Evolutionary conservation across 2,888 invertebrate species (phyloP).

Genomic region (Xestia xanthographa): DNA sequence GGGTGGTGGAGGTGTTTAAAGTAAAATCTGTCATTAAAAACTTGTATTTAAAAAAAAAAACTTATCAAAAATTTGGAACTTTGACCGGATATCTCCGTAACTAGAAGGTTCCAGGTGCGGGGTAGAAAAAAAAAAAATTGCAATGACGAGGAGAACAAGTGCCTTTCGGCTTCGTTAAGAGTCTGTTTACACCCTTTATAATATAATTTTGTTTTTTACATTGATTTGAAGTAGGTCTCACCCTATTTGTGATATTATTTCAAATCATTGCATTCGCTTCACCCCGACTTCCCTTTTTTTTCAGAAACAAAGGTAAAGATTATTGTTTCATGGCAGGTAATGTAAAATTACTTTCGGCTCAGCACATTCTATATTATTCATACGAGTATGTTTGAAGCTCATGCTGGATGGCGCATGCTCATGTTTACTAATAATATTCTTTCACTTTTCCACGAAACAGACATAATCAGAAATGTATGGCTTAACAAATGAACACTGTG

Average conservation of each 20-base stretch:
- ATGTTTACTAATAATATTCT: background rate
- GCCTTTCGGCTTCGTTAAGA: too few relatives aligned
- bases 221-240: background rate
- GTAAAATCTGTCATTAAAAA: too few relatives aligned
- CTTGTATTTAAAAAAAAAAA: too few relatives aligned
- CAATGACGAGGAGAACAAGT: too few relatives aligned
- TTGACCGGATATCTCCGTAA: too few relatives aligned
- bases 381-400: background rate
- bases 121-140: too few relatives aligned
- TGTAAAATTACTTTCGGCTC: conserved; percentile 26
- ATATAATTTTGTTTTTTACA: background rate
- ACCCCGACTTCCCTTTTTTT: background rate
- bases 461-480: background rate
- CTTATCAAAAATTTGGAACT: too few relatives aligned
- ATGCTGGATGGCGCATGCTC: background rate
- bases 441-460: background rate
- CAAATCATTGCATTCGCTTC: background rate
- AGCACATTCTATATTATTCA: background rate
- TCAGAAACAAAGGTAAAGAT: conserved; percentile 5
- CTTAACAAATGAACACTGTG: background rate
- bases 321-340: conserved; percentile 3
- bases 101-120: too few relatives aligned
- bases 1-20: too few relatives aligned
- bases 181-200: background rate
- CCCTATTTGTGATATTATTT: background rate